phyloP scores from a whole-genome alignment of 2,888 invertebrate genomes.

The Leistus spinibarbis region DNA sequence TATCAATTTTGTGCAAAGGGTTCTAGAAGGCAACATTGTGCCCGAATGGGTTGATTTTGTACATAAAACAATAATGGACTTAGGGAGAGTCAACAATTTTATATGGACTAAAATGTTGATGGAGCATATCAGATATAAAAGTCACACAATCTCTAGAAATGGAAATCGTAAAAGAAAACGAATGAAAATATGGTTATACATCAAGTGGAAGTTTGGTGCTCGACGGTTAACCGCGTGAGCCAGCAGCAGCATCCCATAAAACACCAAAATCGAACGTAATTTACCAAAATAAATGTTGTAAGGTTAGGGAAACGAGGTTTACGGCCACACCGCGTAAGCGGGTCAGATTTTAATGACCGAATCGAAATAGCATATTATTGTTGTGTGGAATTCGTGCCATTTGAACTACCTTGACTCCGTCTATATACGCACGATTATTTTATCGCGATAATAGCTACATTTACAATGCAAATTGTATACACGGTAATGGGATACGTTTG shows the following conservation, averaged over 20 bases:
- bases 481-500: neutral
- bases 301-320: conserved; percentile 22
- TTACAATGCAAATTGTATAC: neutral
- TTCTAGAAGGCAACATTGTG: no score
- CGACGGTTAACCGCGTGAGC: conserved; percentile 1
- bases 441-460: neutral
- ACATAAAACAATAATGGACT: no score
- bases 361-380: neutral
- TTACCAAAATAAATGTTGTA: conserved; percentile 33
- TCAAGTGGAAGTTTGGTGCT: conserved; percentile 5
- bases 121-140: no score
- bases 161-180: neutral
- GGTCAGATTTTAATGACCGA: neutral
- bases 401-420: neutral
- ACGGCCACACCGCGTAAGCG: neutral
- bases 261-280: conserved; percentile 32
- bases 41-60: no score
- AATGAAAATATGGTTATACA: conserved; percentile 8
- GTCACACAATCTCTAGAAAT: neutral
- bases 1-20: no score
- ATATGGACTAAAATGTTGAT: no score
- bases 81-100: no score
- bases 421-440: neutral
- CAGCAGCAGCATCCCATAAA: conserved; percentile 18
- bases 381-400: neutral